Conservation (phyloP, 1,140 invertebrate genomes). For the Drosophila sechellia region DNA sequence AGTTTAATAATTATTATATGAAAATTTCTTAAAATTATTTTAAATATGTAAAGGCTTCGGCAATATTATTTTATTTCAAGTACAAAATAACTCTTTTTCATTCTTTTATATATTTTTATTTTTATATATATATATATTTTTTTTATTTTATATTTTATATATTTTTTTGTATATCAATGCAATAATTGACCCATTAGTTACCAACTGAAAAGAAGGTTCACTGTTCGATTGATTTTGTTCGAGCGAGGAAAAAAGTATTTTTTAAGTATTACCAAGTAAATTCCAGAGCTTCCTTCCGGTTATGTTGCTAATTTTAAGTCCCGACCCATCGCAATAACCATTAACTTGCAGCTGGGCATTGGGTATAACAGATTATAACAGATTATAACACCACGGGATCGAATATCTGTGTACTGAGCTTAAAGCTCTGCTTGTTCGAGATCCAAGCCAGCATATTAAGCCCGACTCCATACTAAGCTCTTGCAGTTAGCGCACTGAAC, state of each 20-base stretch:
- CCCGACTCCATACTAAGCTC: constrained; percentile 31
- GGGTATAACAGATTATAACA: constrained; percentile 52
- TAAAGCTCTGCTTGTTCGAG: constrained; percentile 5
- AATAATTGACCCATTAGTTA: neutral
- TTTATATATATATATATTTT: too few species aligned
- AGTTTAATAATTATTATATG: constrained; percentile 6
- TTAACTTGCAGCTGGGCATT: constrained; percentile 6
- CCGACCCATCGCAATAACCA: constrained; percentile 7
- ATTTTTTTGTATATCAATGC: too few species aligned
- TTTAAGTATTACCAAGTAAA: constrained; percentile 21
- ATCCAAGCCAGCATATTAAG: constrained; percentile 61
- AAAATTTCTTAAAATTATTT: constrained; percentile 1
- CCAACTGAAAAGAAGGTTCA: constrained; percentile 10
- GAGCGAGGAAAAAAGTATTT: constrained; percentile 16
- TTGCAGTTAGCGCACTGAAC: constrained; percentile 55
- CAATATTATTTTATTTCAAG: too few species aligned
- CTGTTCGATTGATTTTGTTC: constrained; percentile 23
- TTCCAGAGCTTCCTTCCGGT: constrained; percentile 37
- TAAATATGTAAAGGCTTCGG: too few species aligned
- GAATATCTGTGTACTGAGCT: constrained; percentile 19
- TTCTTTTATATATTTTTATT: too few species aligned
- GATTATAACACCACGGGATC: constrained; percentile 15
- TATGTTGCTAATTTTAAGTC: constrained; percentile 40
- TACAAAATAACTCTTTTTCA: too few species aligned
- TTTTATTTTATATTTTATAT: too few species aligned